Percentiles rank a stretch among this genome's conserved stretches.
phyloP scores from a whole-genome alignment of 2,888 invertebrate genomes.

The Pseudococcus viburni region DNA sequence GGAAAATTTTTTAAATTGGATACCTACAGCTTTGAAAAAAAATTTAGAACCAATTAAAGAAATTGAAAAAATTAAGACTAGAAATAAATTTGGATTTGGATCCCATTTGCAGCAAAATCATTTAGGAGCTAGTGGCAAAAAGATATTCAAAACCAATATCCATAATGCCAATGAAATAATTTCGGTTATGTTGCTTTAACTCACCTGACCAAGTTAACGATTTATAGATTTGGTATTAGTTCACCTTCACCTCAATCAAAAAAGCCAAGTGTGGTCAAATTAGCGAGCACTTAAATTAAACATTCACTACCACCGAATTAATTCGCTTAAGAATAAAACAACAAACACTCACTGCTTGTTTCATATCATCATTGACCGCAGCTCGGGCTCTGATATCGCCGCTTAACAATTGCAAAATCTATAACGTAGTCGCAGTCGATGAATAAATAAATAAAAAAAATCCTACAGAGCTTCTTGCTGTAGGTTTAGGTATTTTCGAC shows the following conservation, averaged over 20 bases:
- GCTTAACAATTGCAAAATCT: conserved; percentile 66
- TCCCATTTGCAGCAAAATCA: no score
- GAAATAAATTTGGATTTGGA: no score
- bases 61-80: no score
- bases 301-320: neutral
- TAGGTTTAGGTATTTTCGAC: neutral
- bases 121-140: neutral
- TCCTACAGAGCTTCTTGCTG: neutral
- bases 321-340: conserved; percentile 38
- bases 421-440: conserved; percentile 55
- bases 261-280: neutral
- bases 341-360: conserved; percentile 61
- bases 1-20: no score
- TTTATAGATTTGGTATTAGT: neutral
- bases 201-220: neutral
- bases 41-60: no score
- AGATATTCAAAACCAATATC: neutral
- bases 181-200: conserved; percentile 34
- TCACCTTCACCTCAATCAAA: neutral
- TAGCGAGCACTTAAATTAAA: neutral
- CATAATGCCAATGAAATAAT: neutral
- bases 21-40: no score
- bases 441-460: conserved; percentile 37
- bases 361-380: conserved; percentile 60
- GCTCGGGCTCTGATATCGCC: conserved; percentile 63